phyloP scores from a whole-genome alignment of 2,888 invertebrate genomes.

The Bellardia bayeri region DNA sequence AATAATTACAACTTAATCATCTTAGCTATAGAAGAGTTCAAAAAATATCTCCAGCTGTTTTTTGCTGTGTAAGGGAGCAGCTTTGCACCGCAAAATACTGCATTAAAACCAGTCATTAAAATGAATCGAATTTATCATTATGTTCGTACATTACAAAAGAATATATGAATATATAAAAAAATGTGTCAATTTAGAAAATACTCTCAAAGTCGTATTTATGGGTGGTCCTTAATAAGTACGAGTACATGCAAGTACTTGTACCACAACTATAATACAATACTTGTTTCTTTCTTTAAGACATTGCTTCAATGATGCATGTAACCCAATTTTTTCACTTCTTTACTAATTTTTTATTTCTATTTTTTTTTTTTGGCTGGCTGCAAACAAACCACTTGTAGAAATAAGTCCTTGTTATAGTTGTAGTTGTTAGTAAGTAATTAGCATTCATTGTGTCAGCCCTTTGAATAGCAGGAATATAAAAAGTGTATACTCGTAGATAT shows the following conservation, averaged over 20 bases:
- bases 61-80: neutral
- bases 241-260: neutral
- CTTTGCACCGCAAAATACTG: neutral
- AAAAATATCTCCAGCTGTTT: neutral
- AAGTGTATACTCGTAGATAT: too few relatives aligned
- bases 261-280: neutral
- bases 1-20: conserved; percentile 24
- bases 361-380: neutral
- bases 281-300: conserved; percentile 35
- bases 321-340: conserved; percentile 30
- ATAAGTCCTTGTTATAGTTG: conserved; percentile 36
- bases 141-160: neutral
- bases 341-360: neutral
- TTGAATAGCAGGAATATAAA: neutral
- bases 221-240: conserved; percentile 8
- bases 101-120: neutral
- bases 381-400: conserved; percentile 41
- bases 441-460: conserved; percentile 43
- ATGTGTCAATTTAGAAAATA: conserved; percentile 28
- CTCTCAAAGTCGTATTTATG: neutral
- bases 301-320: conserved; percentile 34
- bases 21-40: conserved; percentile 7
- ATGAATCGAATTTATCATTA: neutral
- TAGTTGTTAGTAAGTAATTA: conserved; percentile 55
- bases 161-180: conserved; percentile 16